phyloP scores from a whole-genome alignment of 2,888 invertebrate genomes.

The Pseudanteris insignis region DNA sequence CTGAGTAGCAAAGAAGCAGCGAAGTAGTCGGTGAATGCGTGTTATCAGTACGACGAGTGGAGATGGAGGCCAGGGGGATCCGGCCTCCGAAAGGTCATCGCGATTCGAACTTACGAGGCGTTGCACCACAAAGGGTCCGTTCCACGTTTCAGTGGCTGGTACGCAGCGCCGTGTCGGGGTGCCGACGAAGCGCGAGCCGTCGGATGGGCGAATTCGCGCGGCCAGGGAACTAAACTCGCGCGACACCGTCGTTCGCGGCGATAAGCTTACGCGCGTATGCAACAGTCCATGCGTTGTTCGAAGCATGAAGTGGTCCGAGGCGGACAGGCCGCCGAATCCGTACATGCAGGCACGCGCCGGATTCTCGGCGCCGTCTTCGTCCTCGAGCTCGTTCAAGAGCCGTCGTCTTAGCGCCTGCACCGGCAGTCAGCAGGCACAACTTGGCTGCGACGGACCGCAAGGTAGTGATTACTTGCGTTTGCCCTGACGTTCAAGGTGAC shows the following conservation, averaged over 20 bases:
- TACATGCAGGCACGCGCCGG: constrained; percentile 47
- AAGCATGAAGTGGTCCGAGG: constrained; percentile 55
- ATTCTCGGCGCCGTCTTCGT: constrained; percentile 34
- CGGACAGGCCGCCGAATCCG: constrained; percentile 50
- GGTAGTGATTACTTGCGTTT: too few species aligned
- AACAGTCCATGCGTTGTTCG: constrained; percentile 22
- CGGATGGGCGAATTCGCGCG: neutral
- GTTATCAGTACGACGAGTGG: constrained; percentile 6
- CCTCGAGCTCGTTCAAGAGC: constrained; percentile 39
- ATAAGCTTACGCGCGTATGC: constrained; percentile 6
- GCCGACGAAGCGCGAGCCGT: constrained; percentile 4
- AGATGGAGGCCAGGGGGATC: constrained; percentile 9
- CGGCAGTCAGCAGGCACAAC: constrained; percentile 50
- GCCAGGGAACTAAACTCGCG: constrained; percentile 10
- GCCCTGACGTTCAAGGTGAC: too few species aligned
- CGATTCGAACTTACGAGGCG: constrained; percentile 4
- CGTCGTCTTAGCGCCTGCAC: constrained; percentile 30
- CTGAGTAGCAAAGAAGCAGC: neutral
- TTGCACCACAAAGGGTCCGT: constrained; percentile 12
- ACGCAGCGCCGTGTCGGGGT: neutral
- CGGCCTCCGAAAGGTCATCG: constrained; percentile 29
- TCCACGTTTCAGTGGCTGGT: constrained; percentile 8
- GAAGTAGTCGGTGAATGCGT: neutral
- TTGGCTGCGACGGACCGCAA: constrained; percentile 47
- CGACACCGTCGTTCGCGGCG: neutral